Percentiles rank a stretch among this genome's conserved stretches.
Conservation (phyloP, 2,888 invertebrate species). For the Drepana falcataria region DNA sequence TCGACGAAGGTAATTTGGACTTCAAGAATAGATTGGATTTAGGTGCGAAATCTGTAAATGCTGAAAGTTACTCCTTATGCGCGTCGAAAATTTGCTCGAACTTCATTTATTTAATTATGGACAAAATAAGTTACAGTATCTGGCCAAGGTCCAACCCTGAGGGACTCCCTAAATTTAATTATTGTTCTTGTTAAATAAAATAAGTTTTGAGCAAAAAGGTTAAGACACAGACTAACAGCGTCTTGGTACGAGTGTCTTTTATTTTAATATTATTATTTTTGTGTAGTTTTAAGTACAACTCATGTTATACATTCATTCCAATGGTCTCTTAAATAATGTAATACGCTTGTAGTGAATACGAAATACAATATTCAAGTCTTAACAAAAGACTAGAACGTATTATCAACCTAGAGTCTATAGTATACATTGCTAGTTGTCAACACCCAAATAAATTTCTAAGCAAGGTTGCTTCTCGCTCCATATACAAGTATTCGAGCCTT, state of each 20-base stretch:
- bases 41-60: conserved; percentile 73
- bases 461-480: conserved; percentile 9
- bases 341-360: not conserved
- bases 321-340: not conserved
- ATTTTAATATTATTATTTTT: conserved; percentile 50
- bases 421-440: conserved; percentile 29
- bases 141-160: conserved; percentile 15
- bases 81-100: conserved; percentile 14
- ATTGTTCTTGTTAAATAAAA: conserved; percentile 22
- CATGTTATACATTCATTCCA: conserved; percentile 39
- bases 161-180: conserved; percentile 11
- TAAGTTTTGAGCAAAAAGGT: conserved; percentile 41
- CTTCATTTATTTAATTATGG: conserved; percentile 35
- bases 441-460: conserved; percentile 22
- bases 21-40: conserved; percentile 77
- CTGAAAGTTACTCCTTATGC: conserved; percentile 39
- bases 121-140: not conserved
- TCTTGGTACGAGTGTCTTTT: conserved; percentile 76
- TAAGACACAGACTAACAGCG: conserved; percentile 66
- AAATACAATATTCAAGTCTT: conserved; percentile 8
- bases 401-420: conserved; percentile 30
- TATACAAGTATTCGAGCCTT: not conserved
- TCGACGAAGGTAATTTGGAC: conserved; percentile 64
- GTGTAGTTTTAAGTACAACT: conserved; percentile 36
- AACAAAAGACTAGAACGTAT: conserved; percentile 14